Conservation (phyloP, 1,140 invertebrate species). For the Drepana arcuata region DNA sequence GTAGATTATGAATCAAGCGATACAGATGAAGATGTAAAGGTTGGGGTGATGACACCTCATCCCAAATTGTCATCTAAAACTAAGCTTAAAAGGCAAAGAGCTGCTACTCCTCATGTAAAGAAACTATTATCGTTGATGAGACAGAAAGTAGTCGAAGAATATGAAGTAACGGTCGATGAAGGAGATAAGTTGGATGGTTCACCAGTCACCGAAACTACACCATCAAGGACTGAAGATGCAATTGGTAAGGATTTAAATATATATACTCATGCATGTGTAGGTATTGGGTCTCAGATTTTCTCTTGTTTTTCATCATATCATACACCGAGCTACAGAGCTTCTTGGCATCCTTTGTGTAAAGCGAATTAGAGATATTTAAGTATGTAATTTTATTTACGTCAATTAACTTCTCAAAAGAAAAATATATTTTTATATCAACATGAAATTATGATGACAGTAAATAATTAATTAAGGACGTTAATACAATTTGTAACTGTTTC, state of each 20-base stretch:
- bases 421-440: slow-evolving; percentile 4
- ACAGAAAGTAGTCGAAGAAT: slow-evolving; percentile 37
- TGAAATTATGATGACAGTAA: not conserved
- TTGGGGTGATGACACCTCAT: slow-evolving; percentile 25
- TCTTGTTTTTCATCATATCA: no score
- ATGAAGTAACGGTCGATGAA: slow-evolving; percentile 29
- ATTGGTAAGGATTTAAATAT: slow-evolving; percentile 23
- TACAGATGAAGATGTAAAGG: slow-evolving; percentile 31
- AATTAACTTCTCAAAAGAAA: no score
- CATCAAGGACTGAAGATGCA: slow-evolving; percentile 26
- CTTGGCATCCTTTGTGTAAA: no score
- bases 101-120: slow-evolving; percentile 43
- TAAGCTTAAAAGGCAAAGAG: slow-evolving; percentile 27
- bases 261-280: no score
- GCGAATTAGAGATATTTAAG: no score
- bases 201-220: slow-evolving; percentile 23
- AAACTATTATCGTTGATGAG: slow-evolving; percentile 31
- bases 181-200: slow-evolving; percentile 18
- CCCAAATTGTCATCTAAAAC: slow-evolving; percentile 32
- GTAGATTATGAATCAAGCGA: slow-evolving; percentile 60
- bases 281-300: no score
- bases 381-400: no score
- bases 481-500: no score
- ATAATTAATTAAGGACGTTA: not conserved
- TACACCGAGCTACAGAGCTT: no score